phyloP scores from a whole-genome alignment of 2,113 vertebrate species.

The Centropus bengalensis region DNA sequence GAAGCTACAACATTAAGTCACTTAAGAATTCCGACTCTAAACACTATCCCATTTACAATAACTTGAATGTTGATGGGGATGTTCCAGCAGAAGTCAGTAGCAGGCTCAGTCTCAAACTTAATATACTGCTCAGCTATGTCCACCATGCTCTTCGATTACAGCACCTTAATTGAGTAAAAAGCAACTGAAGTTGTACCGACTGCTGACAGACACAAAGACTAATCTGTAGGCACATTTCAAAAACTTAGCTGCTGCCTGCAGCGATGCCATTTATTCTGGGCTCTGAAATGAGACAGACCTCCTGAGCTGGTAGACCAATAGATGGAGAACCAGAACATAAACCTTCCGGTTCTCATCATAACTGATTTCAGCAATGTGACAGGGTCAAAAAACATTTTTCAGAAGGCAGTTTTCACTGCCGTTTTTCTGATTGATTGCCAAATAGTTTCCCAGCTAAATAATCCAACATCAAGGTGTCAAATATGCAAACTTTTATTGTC shows the following conservation, averaged over 20 bases:
- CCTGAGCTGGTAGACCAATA: background rate
- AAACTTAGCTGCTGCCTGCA: background rate
- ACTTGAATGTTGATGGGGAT: background rate
- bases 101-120: background rate
- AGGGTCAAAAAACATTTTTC: background rate
- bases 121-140: background rate
- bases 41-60: background rate
- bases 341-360: background rate
- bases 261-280: conserved; percentile 9
- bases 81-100: background rate
- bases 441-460: background rate
- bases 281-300: background rate
- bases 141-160: accelerated
- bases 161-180: background rate
- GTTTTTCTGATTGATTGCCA: background rate
- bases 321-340: background rate
- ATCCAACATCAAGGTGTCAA: background rate
- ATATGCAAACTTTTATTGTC: background rate
- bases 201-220: conserved; percentile 7
- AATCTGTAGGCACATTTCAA: background rate
- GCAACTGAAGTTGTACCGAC: background rate
- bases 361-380: accelerated
- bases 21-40: background rate
- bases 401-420: background rate
- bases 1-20: background rate